Conservation (phyloP, 2,113 vertebrate species). For the Pygoscelis adeliae region DNA sequence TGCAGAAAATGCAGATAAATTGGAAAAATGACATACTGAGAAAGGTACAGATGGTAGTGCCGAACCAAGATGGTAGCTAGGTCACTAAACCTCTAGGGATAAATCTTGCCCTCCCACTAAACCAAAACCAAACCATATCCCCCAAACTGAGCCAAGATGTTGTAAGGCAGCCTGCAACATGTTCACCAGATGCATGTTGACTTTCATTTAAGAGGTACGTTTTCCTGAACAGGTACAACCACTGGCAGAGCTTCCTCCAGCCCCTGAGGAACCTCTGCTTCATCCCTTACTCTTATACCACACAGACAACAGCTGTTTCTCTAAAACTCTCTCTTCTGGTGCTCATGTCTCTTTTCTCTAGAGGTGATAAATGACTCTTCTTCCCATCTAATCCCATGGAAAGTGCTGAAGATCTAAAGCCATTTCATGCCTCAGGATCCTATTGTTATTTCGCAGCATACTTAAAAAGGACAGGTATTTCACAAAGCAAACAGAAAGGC, state of each 20-base stretch:
- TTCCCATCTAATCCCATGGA: neutral
- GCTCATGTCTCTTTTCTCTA: neutral
- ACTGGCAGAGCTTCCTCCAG: neutral
- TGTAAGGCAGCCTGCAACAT: neutral
- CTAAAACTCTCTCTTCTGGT: neutral
- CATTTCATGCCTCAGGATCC: neutral
- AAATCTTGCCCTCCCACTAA: neutral
- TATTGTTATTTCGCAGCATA: neutral
- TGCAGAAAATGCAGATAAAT: neutral
- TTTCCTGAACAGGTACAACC: neutral
- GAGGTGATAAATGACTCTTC: neutral
- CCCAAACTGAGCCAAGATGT: neutral
- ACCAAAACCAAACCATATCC: neutral
- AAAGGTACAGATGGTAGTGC: neutral
- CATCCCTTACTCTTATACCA: neutral
- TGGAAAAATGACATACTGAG: neutral
- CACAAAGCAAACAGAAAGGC: neutral
- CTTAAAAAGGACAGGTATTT: neutral
- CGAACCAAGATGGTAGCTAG: fast-evolving
- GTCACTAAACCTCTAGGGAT: neutral
- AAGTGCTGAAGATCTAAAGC: conserved; percentile 1
- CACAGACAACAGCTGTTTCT: neutral
- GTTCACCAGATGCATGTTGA: fast-evolving
- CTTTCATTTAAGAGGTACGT: neutral
- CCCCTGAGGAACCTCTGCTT: neutral